Evolutionary conservation across 2,113 vertebrate species (phyloP).

Genomic region (Mungos mungo): DNA sequence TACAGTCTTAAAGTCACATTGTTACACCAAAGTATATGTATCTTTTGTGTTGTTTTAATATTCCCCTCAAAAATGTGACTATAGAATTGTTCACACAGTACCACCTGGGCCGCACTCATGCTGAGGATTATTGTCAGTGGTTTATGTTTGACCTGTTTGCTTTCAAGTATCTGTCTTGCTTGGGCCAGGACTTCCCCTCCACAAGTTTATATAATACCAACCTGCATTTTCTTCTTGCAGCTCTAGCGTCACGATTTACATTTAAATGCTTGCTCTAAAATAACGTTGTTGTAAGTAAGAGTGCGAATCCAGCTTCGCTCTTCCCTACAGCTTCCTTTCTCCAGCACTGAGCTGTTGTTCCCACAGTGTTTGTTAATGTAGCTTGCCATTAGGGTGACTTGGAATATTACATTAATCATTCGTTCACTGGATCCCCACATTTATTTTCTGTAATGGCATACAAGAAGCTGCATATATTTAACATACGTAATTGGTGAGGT

Average conservation of each 20-base stretch:
- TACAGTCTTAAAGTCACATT: background rate
- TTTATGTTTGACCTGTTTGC: background rate
- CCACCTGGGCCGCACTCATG: background rate
- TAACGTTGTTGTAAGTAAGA: background rate
- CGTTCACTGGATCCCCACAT: background rate
- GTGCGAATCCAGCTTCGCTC: background rate
- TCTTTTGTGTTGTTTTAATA: background rate
- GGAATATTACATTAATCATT: background rate
- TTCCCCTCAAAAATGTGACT: background rate
- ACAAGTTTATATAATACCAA: background rate
- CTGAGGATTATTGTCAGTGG: background rate
- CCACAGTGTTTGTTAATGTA: background rate
- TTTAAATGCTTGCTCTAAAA: background rate
- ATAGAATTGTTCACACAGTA: background rate
- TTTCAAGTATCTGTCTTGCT: background rate
- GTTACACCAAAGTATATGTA: background rate
- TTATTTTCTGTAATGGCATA: background rate
- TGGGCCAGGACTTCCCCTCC: background rate
- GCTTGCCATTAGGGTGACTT: background rate
- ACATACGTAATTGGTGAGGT: background rate
- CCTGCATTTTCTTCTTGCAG: background rate
- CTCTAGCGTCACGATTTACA: background rate
- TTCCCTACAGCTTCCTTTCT: background rate
- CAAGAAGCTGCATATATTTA: background rate
- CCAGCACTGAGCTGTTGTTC: background rate